Conservation (phyloP, 1,140 invertebrate species). For the Sitobion miscanthi region DNA sequence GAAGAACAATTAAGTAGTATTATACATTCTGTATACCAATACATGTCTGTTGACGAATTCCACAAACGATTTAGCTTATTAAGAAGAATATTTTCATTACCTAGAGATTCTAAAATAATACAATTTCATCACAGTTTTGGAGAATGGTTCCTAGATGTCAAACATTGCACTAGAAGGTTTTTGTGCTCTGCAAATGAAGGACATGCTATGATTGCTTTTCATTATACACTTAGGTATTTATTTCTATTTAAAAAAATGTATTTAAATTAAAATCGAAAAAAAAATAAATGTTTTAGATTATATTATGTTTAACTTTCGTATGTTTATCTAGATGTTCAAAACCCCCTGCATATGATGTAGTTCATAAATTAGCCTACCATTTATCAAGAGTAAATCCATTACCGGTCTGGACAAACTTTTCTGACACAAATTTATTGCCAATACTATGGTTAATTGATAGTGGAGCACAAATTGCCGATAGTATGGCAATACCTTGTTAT, state of each 20-base stretch:
- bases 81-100: constrained; percentile 72
- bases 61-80: constrained; percentile 80
- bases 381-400: constrained; percentile 53
- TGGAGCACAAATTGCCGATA: constrained; percentile 46
- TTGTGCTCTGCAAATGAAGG: constrained; percentile 86
- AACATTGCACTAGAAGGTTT: constrained; percentile 94
- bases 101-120: constrained; percentile 68
- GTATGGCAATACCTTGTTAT: constrained; percentile 50
- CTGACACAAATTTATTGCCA: constrained; percentile 35
- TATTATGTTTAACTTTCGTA: neutral
- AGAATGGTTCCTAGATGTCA: constrained; percentile 93
- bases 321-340: constrained; percentile 22
- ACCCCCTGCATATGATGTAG: neutral
- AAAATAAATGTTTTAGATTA: neutral
- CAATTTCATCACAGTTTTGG: constrained; percentile 91
- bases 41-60: constrained; percentile 84
- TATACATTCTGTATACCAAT: constrained; percentile 80
- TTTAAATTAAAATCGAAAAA: neutral
- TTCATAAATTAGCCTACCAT: constrained; percentile 40
- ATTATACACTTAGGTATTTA: constrained; percentile 70
- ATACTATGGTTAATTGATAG: constrained; percentile 45
- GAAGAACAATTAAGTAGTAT: constrained; percentile 81
- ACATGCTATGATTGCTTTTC: constrained; percentile 87
- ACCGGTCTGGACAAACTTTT: constrained; percentile 42
- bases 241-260: constrained; percentile 33